Evolutionary conservation across 2,113 vertebrate species (phyloP).

Genomic region (Zosterops japonicus): DNA sequence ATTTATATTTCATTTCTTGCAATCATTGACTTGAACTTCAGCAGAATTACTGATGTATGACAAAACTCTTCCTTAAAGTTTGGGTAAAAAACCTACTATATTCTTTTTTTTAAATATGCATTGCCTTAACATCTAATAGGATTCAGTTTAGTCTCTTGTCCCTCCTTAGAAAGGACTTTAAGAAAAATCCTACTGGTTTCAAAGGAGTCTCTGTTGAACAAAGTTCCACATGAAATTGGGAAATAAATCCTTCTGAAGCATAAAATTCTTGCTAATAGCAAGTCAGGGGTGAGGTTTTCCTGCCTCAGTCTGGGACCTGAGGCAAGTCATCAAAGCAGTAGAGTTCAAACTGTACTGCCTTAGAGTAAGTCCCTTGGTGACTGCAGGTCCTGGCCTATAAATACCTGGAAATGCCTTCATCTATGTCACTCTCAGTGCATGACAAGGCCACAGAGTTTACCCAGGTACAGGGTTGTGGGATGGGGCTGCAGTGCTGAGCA

Average conservation of each 20-base stretch:
- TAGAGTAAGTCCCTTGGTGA: not conserved
- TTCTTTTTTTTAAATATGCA: not conserved
- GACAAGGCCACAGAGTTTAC: not conserved
- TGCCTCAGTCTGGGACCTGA: not conserved
- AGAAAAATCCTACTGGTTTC: not conserved
- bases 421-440: not conserved
- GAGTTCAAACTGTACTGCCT: fast-evolving
- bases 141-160: not conserved
- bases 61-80: not conserved
- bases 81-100: not conserved
- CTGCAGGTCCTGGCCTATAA: not conserved
- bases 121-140: not conserved
- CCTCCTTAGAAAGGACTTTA: not conserved
- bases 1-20: not conserved
- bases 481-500: not conserved
- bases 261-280: not conserved
- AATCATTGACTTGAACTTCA: not conserved
- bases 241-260: not conserved
- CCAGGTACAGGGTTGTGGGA: not conserved
- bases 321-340: not conserved
- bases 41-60: not conserved
- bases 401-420: not conserved
- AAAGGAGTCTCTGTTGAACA: not conserved
- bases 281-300: not conserved
- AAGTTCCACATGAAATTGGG: not conserved